Base-by-base conservation (phyloP, 2,888 invertebrate genomes). In the Xestia ashworthii region DNA sequence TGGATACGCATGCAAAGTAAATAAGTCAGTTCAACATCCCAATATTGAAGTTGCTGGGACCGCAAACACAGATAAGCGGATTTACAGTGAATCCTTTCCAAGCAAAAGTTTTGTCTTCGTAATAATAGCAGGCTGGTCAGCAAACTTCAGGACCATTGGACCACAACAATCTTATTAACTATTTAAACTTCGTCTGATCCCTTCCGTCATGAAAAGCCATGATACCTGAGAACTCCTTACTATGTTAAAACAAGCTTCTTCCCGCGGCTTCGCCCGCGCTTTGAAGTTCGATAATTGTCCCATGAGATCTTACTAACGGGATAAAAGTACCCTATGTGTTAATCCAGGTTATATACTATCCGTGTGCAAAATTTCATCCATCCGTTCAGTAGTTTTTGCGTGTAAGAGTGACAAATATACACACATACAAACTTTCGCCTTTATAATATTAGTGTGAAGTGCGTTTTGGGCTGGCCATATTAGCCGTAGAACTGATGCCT, bases 151-250 rank as follows among this genome's bases (percentile, higher is more conserved):
- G 22, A 53, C 3, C 11, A 44, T 25, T 53, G 14, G 32, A 70
- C 72, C 50, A 53, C 41, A 70, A 25, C 22, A 44, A 73, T 73
- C 22, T 53, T 22, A 44, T 71, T 22, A 44, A 53, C 16, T 44
- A 16, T 14, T 22, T 12, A 22, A 32, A 2, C 4, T 53, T 32
- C 16, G 4, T 8, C 22, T 41, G 0, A 53, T 25, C 22, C 44
- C 53, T 44, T 71, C 11, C 53, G 5, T 32, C 25, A 11, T 14
- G 25, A 1, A 25, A 25, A 50, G 25, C 6, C 22, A 38, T 46
- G 32, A 65, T 32, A n/a, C 1, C 5, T 16, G 14, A 14, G n/a
- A 55, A n/a, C 55, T 55, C 5, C 55, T n/a, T n/a, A 22, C 3
- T 53, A 53, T 22, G 2, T 16, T 3, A 50, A 50, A 53, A 32